Base-by-base conservation (phyloP, 2,888 invertebrate genomes). In the Ecliptopera silaceata region DNA sequence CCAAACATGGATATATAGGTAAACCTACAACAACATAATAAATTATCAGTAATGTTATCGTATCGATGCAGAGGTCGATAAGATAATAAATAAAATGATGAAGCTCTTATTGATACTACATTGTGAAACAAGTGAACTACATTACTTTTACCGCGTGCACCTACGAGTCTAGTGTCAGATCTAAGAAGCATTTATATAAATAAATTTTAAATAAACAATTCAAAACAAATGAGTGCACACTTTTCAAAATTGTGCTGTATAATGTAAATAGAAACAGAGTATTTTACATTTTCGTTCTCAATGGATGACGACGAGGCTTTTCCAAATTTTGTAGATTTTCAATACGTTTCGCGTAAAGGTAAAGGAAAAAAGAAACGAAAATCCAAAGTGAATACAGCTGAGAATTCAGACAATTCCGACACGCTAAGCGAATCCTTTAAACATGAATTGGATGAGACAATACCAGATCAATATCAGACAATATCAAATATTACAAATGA, bases 331-430 rank as follows among this genome's bases (percentile, higher is more conserved):
- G 18, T 38, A 8, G 53, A 58, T 18, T 53, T 49, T 39, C 53
- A 53, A 17, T 48, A 29, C 6, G 32, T 52, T 31, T 48, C 45
- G 13, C 45, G 58, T 11, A 58, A 58, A 26, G 41, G 20, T 59
- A 63, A 60, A 46, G 54, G 49, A 13, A 64, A 57, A 56, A 62
- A 56, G 32, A 49, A 41, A 46, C 41, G 58, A 13, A 58, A 20
- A 20, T 45, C 39, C 10, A 49, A 20, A 29, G 3, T 34, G 18
- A 53, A 52, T 39, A 44, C 41, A 12, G 15, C 42, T 31, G 58
- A 43, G 31, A 58, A 18, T 41, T 29, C 53, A 0, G 53, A 54
- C 0, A 31, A 39, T 32, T 49, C 48, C 5, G 45, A 53, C 6
- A 11, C 36, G n/a, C 18, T 18, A n/a, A 10, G 20, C 10, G 48